phyloP scores from a whole-genome alignment of 1,140 invertebrate genomes.

The Hycleus phaleratus region DNA sequence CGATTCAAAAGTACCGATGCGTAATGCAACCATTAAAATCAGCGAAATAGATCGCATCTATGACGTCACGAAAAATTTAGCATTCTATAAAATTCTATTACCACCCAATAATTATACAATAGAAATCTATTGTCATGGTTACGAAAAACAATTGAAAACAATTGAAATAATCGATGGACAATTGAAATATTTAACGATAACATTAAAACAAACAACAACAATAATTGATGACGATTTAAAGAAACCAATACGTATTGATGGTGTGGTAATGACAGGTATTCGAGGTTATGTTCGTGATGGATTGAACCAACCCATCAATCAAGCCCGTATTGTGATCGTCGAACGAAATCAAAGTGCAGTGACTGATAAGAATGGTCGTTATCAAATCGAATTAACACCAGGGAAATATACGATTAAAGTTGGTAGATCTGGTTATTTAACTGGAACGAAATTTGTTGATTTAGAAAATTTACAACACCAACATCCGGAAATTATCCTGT shows the following conservation, averaged over 20 bases:
- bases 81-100: conserved; percentile 60
- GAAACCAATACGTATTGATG: conserved; percentile 11
- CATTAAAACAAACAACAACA: background rate
- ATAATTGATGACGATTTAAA: conserved; percentile 5
- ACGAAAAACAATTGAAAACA: conserved; percentile 43
- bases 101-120: conserved; percentile 55
- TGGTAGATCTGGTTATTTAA: conserved; percentile 48
- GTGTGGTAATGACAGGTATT: conserved; percentile 18
- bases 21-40: conserved; percentile 62
- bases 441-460: conserved; percentile 46
- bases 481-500: conserved; percentile 49
- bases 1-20: conserved; percentile 50
- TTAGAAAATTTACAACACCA: conserved; percentile 39
- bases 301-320: conserved; percentile 49
- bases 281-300: conserved; percentile 50
- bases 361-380: conserved; percentile 50
- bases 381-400: conserved; percentile 47
- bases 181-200: conserved; percentile 5
- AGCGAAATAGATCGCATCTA: conserved; percentile 48
- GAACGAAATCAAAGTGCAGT: conserved; percentile 39
- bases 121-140: conserved; percentile 50
- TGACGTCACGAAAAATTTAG: conserved; percentile 56
- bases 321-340: conserved; percentile 48
- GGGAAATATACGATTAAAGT: conserved; percentile 51
- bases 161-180: conserved; percentile 35